Evolutionary conservation across 2,888 invertebrate genomes (phyloP).

Genomic region (Cyaniris semiargus): DNA sequence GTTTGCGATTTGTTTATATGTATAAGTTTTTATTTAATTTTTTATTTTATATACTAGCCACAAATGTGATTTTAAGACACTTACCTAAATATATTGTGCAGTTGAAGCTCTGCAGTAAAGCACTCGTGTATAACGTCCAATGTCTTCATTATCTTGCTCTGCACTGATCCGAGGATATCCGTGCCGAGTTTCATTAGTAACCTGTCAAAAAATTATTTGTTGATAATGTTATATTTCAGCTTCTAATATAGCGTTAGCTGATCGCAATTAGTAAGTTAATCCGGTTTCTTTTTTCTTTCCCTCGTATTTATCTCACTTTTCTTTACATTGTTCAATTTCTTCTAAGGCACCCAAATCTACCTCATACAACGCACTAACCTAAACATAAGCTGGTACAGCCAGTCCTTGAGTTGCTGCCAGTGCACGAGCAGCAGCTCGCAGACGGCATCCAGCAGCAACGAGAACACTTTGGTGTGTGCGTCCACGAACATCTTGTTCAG

Average conservation of each 20-base stretch:
- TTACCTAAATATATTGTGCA: slow-evolving; percentile 85
- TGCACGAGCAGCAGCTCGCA: slow-evolving; percentile 93
- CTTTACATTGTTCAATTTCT: too few relatives aligned
- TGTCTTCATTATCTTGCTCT: slow-evolving; percentile 93
- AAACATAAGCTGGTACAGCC: slow-evolving; percentile 95
- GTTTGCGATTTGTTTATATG: too few relatives aligned
- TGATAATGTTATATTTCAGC: too few relatives aligned
- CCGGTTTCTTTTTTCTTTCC: too few relatives aligned
- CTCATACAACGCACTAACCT: slow-evolving; percentile 61
- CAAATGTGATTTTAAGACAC: background rate
- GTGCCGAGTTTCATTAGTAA: slow-evolving; percentile 93
- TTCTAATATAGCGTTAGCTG: too few relatives aligned
- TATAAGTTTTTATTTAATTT: too few relatives aligned
- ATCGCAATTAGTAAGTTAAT: too few relatives aligned
- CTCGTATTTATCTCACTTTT: too few relatives aligned
- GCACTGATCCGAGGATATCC: slow-evolving; percentile 94
- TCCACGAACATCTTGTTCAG: slow-evolving; percentile 99
- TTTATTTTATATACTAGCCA: too few relatives aligned
- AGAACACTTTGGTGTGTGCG: slow-evolving; percentile 97
- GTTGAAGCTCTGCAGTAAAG: slow-evolving; percentile 84
- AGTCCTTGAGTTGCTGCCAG: slow-evolving; percentile 92
- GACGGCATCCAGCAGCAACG: slow-evolving; percentile 94
- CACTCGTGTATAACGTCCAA: slow-evolving; percentile 87
- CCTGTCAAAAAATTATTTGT: slow-evolving; percentile 49
- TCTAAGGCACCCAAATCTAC: background rate